These are phyloP conservation scores for Mesitornis unicolor DNA, from an alignment of 2,113 vertebrate species.

Conservation along the genomic window DNA sequence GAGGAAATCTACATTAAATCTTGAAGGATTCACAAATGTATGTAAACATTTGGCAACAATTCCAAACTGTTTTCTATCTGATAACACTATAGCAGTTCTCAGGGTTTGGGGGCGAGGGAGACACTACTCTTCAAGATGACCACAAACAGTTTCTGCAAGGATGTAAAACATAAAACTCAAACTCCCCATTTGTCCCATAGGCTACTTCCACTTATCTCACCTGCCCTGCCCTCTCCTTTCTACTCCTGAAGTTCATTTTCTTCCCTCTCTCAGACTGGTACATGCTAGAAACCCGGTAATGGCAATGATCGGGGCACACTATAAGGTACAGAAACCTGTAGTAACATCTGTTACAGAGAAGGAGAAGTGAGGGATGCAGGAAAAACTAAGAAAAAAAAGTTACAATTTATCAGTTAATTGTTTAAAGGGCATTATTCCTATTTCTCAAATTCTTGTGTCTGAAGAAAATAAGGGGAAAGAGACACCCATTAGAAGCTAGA, in stretches of 20 bases:
- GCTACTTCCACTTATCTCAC: background rate
- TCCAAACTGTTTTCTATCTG: background rate
- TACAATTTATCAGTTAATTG: background rate
- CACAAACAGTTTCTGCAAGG: background rate
- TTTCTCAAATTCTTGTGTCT: background rate
- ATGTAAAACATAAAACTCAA: background rate
- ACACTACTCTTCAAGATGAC: background rate
- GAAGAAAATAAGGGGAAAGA: background rate
- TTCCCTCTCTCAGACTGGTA: background rate
- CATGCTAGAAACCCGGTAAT: background rate
- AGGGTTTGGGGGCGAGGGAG: background rate
- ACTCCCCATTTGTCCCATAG: background rate
- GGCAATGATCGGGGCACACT: background rate
- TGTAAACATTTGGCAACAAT: background rate
- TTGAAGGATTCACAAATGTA: background rate
- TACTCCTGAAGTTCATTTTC: background rate
- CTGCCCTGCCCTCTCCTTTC: background rate
- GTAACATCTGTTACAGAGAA: background rate
- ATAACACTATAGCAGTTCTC: too few species aligned
- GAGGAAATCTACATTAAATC: background rate
- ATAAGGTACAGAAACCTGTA: background rate
- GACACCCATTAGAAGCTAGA: background rate
- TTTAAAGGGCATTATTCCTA: background rate
- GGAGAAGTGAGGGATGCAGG: fast-evolving
- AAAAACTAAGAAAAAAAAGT: background rate